Percentiles rank a stretch among this genome's conserved stretches.
Conservation (phyloP, 2,888 invertebrate genomes). For the Mesochorus sp. region DNA sequence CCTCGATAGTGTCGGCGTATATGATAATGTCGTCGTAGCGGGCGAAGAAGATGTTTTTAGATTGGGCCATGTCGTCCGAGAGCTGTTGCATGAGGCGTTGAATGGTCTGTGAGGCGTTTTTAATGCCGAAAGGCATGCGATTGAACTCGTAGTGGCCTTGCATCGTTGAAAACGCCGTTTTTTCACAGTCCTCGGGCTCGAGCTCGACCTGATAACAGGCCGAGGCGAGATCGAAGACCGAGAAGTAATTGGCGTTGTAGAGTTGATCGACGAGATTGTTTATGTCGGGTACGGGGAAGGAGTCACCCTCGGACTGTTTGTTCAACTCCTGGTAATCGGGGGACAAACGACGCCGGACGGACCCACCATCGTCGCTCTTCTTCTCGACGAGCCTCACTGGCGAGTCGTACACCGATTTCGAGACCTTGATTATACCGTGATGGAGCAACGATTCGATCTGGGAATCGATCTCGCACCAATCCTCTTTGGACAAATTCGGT, state of each 20-base stretch:
- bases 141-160: conserved; percentile 52
- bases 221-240: conserved; percentile 53
- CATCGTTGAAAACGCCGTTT: conserved; percentile 44
- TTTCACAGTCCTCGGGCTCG: conserved; percentile 15
- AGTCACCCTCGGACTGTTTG: conserved; percentile 12
- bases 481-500: not conserved
- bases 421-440: not conserved
- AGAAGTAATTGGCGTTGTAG: conserved; percentile 34
- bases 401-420: conserved; percentile 9
- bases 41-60: conserved; percentile 9
- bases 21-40: conserved; percentile 36
- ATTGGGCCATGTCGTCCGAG: conserved; percentile 19
- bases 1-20: not conserved
- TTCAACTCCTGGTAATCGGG: conserved; percentile 31
- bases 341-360: not conserved
- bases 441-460: not conserved
- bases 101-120: conserved; percentile 23
- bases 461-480: conserved; percentile 4
- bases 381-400: conserved; percentile 4
- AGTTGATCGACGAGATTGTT: conserved; percentile 38
- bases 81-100: conserved; percentile 46
- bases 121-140: conserved; percentile 38
- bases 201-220: conserved; percentile 46
- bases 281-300: conserved; percentile 33
- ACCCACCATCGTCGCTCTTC: not conserved